These are phyloP conservation scores for Drosophila eugracilis DNA, from an alignment of 1,140 invertebrate genomes.

Conservation along the genomic window DNA sequence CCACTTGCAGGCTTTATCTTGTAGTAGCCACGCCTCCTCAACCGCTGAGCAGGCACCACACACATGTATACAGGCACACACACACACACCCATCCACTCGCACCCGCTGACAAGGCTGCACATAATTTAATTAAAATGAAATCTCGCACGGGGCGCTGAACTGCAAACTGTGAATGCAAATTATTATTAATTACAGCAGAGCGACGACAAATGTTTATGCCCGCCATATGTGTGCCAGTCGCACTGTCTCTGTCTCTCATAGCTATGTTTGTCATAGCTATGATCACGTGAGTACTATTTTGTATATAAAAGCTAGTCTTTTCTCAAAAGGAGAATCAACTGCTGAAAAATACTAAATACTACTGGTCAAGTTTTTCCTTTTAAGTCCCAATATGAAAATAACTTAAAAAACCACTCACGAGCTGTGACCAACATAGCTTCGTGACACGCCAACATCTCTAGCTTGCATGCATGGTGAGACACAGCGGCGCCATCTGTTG, in stretches of 20 bases:
- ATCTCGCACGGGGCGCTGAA: slow-evolving; percentile 47
- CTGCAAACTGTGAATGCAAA: slow-evolving; percentile 54
- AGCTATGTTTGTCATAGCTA: not conserved
- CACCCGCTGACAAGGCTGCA: slow-evolving; percentile 31
- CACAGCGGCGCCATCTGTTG: slow-evolving; percentile 33
- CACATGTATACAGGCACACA: not conserved
- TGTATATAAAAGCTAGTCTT: too few species aligned
- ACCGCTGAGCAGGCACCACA: slow-evolving; percentile 18
- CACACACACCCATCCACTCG: too few species aligned
- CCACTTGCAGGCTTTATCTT: slow-evolving; percentile 35
- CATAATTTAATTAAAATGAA: slow-evolving; percentile 53
- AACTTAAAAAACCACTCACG: too few species aligned
- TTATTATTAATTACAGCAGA: slow-evolving; percentile 55
- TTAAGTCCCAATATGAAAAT: too few species aligned
- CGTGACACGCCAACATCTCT: not conserved
- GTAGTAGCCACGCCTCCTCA: slow-evolving; percentile 48
- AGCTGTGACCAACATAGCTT: too few species aligned
- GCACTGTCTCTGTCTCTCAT: not conserved
- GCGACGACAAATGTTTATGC: slow-evolving; percentile 48
- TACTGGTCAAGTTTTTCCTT: too few species aligned
- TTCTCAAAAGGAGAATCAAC: too few species aligned
- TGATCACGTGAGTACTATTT: not conserved
- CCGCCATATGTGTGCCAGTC: slow-evolving; percentile 41
- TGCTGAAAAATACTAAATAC: too few species aligned
- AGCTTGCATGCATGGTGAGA: slow-evolving; percentile 6